Percentiles rank a stretch among this genome's conserved stretches.
Evolutionary conservation across 2,888 invertebrate genomes (phyloP).

Genomic region (Tinea pellionella): DNA sequence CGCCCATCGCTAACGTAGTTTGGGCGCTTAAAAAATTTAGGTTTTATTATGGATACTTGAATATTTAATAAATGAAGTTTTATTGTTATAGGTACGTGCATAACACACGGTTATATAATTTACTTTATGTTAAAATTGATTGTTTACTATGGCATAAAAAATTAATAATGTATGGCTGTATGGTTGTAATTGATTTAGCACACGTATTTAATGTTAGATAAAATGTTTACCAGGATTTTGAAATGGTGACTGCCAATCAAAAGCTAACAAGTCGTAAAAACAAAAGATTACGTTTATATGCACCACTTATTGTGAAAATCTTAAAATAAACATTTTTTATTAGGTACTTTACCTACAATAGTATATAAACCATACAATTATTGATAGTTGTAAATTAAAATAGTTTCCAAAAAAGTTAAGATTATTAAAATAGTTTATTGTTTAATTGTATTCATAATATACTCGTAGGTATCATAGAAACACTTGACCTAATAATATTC

Average conservation of each 20-base stretch:
- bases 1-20: too few relatives aligned
- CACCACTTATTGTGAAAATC: background rate
- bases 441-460: too few relatives aligned
- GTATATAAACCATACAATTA: too few relatives aligned
- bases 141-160: background rate
- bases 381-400: too few relatives aligned
- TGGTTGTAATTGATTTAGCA: constrained; percentile 40
- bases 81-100: too few relatives aligned
- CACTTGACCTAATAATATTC: background rate
- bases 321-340: too few relatives aligned
- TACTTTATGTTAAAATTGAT: background rate
- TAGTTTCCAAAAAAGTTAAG: background rate
- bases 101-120: background rate
- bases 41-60: too few relatives aligned
- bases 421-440: background rate
- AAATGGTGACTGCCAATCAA: constrained; percentile 43
- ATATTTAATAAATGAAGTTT: constrained; percentile 9
- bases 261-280: constrained; percentile 36
- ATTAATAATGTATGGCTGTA: background rate
- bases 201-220: constrained; percentile 27
- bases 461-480: too few relatives aligned
- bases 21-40: too few relatives aligned
- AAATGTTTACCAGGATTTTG: constrained; percentile 44
- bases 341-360: too few relatives aligned
- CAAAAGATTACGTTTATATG: background rate